Evolutionary conservation across 2,113 vertebrate species (phyloP).

Genomic region (pig (Sus scrofa)): T2T-Sscrofa CM000812.6:204073501-204074000

Average conservation of each 20-base stretch:
- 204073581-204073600: not conserved
- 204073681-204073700: not conserved
- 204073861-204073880: not conserved
- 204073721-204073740: not conserved
- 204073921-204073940: not conserved
- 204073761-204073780: not conserved
- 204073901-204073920: not conserved
- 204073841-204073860: not conserved
- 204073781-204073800: not conserved
- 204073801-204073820: fast-evolving
- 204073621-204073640: not conserved
- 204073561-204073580: not conserved
- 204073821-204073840: not conserved
- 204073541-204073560: not conserved
- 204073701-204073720: not conserved
- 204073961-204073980: fast-evolving
- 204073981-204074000: not conserved
- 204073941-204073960: not conserved
- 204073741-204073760: not conserved
- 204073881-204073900: not conserved
- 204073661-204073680: constrained; percentile 8
- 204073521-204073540: not conserved
- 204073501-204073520: not conserved
- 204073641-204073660: not conserved
- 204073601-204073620: not conserved